Conservation (phyloP, 2,888 invertebrate species). For the Acanthacorydalis orientalis region DNA sequence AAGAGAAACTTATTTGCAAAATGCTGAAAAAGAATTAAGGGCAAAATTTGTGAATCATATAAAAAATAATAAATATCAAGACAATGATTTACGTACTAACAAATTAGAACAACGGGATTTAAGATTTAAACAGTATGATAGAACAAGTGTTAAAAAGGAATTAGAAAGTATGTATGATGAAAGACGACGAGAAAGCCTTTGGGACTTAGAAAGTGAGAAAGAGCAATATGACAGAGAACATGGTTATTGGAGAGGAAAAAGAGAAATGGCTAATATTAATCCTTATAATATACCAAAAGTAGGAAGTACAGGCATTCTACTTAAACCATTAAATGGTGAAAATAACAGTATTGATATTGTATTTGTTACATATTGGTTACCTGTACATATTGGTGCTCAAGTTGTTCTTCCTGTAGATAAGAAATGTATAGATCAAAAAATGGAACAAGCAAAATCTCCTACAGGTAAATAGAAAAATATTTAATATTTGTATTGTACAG, state of each 20-base stretch:
- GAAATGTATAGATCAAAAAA: constrained; percentile 5
- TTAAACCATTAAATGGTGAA: constrained; percentile 15
- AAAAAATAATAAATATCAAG: neutral
- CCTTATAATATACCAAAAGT: constrained; percentile 17
- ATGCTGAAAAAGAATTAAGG: constrained; percentile 20
- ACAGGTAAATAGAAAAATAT: constrained; percentile 12
- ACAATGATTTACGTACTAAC: constrained; percentile 15
- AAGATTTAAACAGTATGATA: constrained; percentile 19
- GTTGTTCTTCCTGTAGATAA: constrained; percentile 30
- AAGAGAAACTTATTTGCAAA: constrained; percentile 24
- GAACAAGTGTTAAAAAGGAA: constrained; percentile 19
- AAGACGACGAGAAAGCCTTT: constrained; percentile 22
- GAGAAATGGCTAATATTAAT: constrained; percentile 13
- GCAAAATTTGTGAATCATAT: neutral
- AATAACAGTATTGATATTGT: constrained; percentile 37
- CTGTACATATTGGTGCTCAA: constrained; percentile 38
- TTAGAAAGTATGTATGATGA: constrained; percentile 16
- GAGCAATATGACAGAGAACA: constrained; percentile 29
- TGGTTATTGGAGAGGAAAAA: constrained; percentile 19
- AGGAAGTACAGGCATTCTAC: constrained; percentile 21
- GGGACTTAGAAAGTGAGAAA: constrained; percentile 39
- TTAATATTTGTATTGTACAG: too few species aligned
- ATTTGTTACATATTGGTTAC: constrained; percentile 60
- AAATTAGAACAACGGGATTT: constrained; percentile 25
- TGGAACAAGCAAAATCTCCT: constrained; percentile 16